A percentile compares a stretch with the other conserved stretches of the same genome.
These are phyloP conservation scores for Andrena praecox DNA, from an alignment of 2,888 invertebrate species.

Conservation along the genomic window DNA sequence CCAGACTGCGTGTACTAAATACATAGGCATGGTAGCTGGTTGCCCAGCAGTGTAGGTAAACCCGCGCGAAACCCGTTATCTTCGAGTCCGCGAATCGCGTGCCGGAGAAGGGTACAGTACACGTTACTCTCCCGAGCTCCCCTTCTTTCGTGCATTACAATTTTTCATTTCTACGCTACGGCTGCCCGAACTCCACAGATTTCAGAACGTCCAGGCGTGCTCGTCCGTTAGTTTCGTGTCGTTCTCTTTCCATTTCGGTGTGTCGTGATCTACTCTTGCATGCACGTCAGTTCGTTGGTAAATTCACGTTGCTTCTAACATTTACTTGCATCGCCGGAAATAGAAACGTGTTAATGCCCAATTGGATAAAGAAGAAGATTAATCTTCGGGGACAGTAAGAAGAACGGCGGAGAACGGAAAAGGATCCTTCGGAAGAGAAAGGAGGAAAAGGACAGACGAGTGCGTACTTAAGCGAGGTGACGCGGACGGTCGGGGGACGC, in stretches of 20 bases:
- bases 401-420: too few species aligned
- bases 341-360: too few species aligned
- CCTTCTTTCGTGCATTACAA: slow-evolving; percentile 21
- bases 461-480: neutral
- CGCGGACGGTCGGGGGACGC: neutral
- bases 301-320: too few species aligned
- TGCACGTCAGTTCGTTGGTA: too few species aligned
- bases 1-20: slow-evolving; percentile 34
- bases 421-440: neutral
- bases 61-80: slow-evolving; percentile 65
- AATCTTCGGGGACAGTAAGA: too few species aligned
- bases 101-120: slow-evolving; percentile 59
- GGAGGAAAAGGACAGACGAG: neutral
- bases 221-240: neutral
- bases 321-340: too few species aligned
- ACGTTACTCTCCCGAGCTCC: slow-evolving; percentile 32
- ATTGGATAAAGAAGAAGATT: too few species aligned
- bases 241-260: neutral
- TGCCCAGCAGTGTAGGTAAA: slow-evolving; percentile 43
- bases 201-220: neutral
- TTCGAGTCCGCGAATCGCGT: slow-evolving; percentile 60
- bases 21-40: slow-evolving; percentile 25
- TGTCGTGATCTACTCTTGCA: too few species aligned
- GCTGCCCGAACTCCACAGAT: neutral
- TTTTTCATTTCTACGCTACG: slow-evolving; percentile 9